Evolutionary conservation across 2,113 vertebrate species (phyloP).

Genomic region (Ranitomeya imitator): DNA sequence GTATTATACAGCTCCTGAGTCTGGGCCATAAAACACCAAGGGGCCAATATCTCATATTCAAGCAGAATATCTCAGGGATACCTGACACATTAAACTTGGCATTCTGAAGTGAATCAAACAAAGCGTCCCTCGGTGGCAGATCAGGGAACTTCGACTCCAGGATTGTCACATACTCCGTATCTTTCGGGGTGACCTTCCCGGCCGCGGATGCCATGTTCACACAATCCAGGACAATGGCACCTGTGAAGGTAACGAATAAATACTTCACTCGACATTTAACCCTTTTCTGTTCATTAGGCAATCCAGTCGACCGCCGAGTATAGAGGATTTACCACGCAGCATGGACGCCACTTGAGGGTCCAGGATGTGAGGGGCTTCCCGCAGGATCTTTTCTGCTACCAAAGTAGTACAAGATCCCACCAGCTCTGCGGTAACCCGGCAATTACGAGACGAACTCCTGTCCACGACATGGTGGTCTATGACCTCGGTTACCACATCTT

Average conservation of each 20-base stretch:
- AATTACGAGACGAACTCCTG: conserved; percentile 65
- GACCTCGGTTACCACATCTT: conserved; percentile 82
- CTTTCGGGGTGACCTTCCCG: conserved; percentile 87
- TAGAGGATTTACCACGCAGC: conserved; percentile 78
- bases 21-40: no score
- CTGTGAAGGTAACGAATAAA: conserved; percentile 63
- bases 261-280: no score
- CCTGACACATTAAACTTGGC: conserved; percentile 92
- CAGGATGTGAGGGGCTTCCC: conserved; percentile 77
- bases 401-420: conserved; percentile 92
- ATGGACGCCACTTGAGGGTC: conserved; percentile 78
- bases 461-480: conserved; percentile 86
- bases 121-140: conserved; percentile 72
- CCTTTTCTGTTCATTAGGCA: background rate
- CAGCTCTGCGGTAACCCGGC: conserved; percentile 74
- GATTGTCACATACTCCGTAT: conserved; percentile 68
- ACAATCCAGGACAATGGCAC: conserved; percentile 86
- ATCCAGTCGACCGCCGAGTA: background rate
- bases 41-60: no score
- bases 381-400: conserved; percentile 83
- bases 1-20: no score
- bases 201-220: conserved; percentile 86
- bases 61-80: conserved; percentile 53
- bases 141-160: conserved; percentile 80
- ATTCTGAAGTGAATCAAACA: conserved; percentile 79